These are phyloP conservation scores for Smithornis capensis DNA, from an alignment of 2,113 vertebrate genomes.

Conservation along the genomic window DNA sequence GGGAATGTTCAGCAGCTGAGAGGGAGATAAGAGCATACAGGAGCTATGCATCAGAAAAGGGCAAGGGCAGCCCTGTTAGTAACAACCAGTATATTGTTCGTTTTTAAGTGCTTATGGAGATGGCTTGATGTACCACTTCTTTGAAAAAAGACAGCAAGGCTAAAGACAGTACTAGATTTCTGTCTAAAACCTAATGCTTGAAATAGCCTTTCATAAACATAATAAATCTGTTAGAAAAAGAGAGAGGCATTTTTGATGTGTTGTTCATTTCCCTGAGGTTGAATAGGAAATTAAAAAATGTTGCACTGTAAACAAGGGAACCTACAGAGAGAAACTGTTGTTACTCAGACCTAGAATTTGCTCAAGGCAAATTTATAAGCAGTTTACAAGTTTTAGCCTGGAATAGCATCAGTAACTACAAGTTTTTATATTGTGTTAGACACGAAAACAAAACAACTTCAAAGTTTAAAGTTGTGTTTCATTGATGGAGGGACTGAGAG, in stretches of 20 bases:
- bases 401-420: background rate
- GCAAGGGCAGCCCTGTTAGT: background rate
- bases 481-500: background rate
- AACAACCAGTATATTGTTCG: accelerated
- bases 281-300: background rate
- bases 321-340: background rate
- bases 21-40: background rate
- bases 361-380: background rate
- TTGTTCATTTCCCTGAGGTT: background rate
- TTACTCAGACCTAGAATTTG: background rate
- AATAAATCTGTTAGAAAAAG: background rate
- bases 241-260: background rate
- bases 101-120: conserved; percentile 2
- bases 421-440: background rate
- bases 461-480: background rate
- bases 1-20: background rate
- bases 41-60: conserved; percentile 17
- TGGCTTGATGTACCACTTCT: background rate
- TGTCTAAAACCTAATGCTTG: background rate
- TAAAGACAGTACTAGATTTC: conserved; percentile 9
- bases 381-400: background rate
- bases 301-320: background rate
- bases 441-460: background rate
- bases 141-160: background rate
- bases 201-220: conserved; percentile 14